Conservation (phyloP, 2,888 invertebrate genomes). For the Drosophila barbarae region DNA sequence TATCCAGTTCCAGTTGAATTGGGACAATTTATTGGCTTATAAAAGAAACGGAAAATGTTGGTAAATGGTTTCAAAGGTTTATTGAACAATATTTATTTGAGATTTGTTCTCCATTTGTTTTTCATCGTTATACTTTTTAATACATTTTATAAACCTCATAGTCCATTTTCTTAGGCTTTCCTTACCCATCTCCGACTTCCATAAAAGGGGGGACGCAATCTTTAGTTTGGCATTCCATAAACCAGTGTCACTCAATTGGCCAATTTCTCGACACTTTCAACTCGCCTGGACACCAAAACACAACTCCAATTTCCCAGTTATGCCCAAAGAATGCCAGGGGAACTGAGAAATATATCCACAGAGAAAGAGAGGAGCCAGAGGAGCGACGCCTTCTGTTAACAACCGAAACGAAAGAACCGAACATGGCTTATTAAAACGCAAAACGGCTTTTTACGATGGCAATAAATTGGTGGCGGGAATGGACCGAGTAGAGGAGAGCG, state of each 20-base stretch:
- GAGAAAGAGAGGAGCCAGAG: not conserved
- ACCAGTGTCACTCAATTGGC: constrained; percentile 57
- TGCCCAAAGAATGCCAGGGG: constrained; percentile 50
- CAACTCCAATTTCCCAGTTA: constrained; percentile 48
- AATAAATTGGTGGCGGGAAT: constrained; percentile 65
- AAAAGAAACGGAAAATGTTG: not conserved
- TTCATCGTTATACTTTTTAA: not conserved
- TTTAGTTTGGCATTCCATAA: constrained; percentile 30
- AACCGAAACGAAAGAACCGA: constrained; percentile 51
- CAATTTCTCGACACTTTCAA: constrained; percentile 50
- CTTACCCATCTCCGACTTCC: not conserved
- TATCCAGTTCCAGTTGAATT: too few species aligned
- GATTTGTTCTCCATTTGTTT: too few species aligned
- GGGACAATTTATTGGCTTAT: constrained; percentile 3
- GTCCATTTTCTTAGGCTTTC: not conserved
- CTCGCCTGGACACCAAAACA: constrained; percentile 18
- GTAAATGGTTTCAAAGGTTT: not conserved
- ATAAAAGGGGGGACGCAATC: constrained; percentile 23
- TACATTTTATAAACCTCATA: not conserved
- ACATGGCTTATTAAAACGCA: constrained; percentile 75
- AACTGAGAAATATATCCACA: constrained; percentile 4
- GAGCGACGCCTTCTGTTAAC: constrained; percentile 58
- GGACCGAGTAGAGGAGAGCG: constrained; percentile 15
- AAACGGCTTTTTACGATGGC: constrained; percentile 73
- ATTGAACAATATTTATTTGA: too few species aligned